Evolutionary conservation across 2,797 vertebrate species (phyloP).

Genomic region (Melanotaenia parkinsoni): DNA sequence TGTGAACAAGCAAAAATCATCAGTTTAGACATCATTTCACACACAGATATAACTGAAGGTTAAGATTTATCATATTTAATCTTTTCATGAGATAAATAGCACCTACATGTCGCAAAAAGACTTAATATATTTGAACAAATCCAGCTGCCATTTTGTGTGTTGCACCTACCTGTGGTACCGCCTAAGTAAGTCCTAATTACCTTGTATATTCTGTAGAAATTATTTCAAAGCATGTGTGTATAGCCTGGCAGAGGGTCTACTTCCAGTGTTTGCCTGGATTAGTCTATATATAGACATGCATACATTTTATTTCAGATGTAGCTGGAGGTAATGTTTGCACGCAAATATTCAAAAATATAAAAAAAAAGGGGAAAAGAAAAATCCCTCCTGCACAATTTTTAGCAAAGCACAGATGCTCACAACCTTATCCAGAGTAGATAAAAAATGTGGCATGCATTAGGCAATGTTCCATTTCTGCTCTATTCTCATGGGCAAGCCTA

Average conservation of each 20-base stretch:
- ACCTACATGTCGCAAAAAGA: background rate
- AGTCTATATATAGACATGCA: background rate
- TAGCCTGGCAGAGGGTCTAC: no score
- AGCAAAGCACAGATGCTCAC: conserved; percentile 34
- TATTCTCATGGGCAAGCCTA: conserved; percentile 33
- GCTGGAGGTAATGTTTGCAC: conserved; percentile 1
- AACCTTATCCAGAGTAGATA: conserved; percentile 19
- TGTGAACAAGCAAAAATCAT: conserved; percentile 59
- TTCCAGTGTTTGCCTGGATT: no score
- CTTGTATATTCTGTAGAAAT: no score
- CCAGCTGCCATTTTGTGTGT: no score
- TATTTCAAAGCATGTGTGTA: no score
- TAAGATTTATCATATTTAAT: background rate
- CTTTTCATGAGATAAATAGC: background rate
- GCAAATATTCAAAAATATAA: conserved; percentile 11
- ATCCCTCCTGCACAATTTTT: conserved; percentile 19
- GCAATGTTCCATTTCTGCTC: conserved; percentile 46
- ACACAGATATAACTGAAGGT: conserved; percentile 19
- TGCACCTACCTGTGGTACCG: no score
- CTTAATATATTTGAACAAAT: background rate
- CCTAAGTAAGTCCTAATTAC: no score
- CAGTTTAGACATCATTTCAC: conserved; percentile 32
- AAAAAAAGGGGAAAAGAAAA: conserved; percentile 8
- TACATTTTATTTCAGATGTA: conserved; percentile 1
- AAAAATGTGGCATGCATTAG: conserved; percentile 32